These are phyloP conservation scores for Chymomyza costata DNA, from an alignment of 1,140 invertebrate genomes.

Conservation along the genomic window DNA sequence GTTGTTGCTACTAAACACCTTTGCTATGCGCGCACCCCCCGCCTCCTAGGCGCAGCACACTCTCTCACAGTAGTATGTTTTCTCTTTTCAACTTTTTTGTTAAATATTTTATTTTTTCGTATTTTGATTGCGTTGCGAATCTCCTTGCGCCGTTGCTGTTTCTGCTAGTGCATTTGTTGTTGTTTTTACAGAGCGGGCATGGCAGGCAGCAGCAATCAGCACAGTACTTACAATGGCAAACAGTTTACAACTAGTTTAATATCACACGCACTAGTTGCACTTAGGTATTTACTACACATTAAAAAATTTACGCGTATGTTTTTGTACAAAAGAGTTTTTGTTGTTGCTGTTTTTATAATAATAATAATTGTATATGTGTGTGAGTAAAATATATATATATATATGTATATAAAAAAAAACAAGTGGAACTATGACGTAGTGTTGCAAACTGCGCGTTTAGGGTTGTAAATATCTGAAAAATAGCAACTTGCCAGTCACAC, in stretches of 20 bases:
- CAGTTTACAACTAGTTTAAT: not conserved
- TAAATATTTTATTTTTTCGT: constrained; percentile 18
- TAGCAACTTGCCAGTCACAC: not conserved
- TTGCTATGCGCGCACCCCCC: constrained; percentile 37
- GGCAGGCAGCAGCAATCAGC: too few relatives aligned
- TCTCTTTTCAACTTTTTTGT: constrained; percentile 32
- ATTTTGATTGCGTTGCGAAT: constrained; percentile 67
- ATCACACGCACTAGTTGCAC: not conserved
- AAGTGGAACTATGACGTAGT: not conserved
- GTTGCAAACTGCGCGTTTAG: not conserved
- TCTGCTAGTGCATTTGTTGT: too few relatives aligned
- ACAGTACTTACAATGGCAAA: too few relatives aligned
- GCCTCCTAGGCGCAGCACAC: constrained; percentile 12
- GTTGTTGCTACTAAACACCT: constrained; percentile 44
- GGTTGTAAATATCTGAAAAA: not conserved
- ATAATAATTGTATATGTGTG: not conserved
- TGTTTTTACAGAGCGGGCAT: too few relatives aligned
- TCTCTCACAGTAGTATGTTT: constrained; percentile 50
- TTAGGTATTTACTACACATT: not conserved
- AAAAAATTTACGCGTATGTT: not conserved
- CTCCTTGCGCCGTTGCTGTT: constrained; percentile 33
- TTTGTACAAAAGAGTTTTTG: not conserved
- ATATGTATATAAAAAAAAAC: too few relatives aligned
- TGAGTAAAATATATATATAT: too few relatives aligned
- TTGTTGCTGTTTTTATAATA: not conserved